These are phyloP conservation scores for Mus pahari DNA, from an alignment of 2,113 vertebrate species.

Conservation along the genomic window DNA sequence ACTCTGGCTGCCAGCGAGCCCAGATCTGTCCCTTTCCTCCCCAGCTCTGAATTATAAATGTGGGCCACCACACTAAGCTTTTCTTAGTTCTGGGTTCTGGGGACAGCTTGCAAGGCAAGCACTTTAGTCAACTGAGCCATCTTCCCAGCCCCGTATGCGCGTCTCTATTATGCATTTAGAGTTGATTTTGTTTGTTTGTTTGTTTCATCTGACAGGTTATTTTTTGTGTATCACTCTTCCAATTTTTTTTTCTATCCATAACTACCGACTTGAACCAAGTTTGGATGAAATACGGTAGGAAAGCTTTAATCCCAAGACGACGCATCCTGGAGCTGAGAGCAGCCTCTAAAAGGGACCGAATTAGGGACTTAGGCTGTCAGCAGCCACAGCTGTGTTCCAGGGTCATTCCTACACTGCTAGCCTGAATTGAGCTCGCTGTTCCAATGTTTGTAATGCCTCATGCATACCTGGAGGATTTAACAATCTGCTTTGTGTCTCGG, in stretches of 20 bases:
- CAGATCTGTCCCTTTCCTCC: neutral
- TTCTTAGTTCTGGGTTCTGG: neutral
- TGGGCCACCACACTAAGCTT: neutral
- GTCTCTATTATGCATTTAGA: neutral
- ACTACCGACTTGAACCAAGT: slow-evolving; percentile 7
- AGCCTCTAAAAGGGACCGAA: neutral
- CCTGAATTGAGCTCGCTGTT: neutral
- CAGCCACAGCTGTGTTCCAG: neutral
- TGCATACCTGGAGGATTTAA: neutral
- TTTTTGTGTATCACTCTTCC: neutral
- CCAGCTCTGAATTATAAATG: neutral
- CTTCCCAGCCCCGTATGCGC: neutral
- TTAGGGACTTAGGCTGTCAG: neutral
- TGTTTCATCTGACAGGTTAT: neutral
- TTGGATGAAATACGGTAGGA: neutral
- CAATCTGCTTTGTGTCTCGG: neutral
- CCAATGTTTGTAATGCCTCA: neutral
- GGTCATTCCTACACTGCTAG: neutral
- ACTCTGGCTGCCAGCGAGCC: neutral
- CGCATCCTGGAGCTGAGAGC: neutral
- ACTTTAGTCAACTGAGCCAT: neutral
- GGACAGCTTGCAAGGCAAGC: neutral
- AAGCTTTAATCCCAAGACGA: neutral
- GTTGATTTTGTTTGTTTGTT: neutral
- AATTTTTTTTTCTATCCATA: neutral